phyloP scores from a whole-genome alignment of 2,797 vertebrate species.

The Varecia variegata region DNA sequence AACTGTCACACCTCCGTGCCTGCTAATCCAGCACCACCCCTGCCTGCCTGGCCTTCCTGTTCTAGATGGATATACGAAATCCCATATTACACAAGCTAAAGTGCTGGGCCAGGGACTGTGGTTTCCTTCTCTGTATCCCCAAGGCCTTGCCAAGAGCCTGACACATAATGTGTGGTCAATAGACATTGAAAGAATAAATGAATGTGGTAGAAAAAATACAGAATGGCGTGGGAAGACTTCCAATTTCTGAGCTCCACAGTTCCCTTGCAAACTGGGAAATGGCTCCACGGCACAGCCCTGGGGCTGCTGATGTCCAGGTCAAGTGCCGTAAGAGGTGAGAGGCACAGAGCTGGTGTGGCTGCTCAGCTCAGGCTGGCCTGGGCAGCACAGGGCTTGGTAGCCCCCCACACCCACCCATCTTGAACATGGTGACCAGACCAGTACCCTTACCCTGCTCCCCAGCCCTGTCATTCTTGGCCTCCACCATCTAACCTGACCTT shows the following conservation, averaged over 20 bases:
- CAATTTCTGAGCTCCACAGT: neutral
- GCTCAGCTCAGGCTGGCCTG: neutral
- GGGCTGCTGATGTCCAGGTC: neutral
- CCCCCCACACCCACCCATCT: neutral
- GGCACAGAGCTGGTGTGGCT: neutral
- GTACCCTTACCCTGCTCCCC: neutral
- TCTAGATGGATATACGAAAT: neutral
- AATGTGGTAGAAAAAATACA: neutral
- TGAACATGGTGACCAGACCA: neutral
- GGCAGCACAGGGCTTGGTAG: neutral
- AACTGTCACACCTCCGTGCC: neutral
- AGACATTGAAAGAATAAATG: conserved; percentile 29
- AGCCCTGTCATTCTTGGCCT: neutral
- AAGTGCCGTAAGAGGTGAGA: neutral
- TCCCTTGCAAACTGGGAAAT: neutral
- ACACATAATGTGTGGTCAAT: neutral
- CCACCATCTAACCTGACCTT: neutral
- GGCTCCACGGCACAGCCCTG: neutral
- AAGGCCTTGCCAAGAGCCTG: conserved; percentile 15
- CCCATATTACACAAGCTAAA: neutral
- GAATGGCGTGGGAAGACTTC: neutral
- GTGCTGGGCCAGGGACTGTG: neutral
- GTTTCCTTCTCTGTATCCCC: conserved; percentile 14
- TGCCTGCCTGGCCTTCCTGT: neutral
- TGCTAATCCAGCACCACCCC: neutral